A percentile compares a stretch with the other conserved stretches of the same genome.
phyloP scores from a whole-genome alignment of 2,113 vertebrate genomes.

The Cyanistes caeruleus region DNA sequence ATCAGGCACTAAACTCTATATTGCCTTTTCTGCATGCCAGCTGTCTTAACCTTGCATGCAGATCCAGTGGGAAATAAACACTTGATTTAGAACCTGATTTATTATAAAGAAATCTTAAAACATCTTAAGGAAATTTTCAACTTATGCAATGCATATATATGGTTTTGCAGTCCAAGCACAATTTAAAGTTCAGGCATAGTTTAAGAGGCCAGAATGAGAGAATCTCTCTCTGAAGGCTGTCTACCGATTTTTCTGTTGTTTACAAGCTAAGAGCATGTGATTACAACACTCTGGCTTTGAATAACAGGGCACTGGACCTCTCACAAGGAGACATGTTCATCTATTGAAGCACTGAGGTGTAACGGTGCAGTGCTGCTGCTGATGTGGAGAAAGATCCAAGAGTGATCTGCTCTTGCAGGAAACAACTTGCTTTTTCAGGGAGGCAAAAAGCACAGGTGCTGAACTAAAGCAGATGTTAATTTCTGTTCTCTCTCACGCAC shows the following conservation, averaged over 20 bases:
- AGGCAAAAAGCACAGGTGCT: not conserved
- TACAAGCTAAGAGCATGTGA: not conserved
- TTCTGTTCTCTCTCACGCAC: not conserved
- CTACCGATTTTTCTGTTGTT: not conserved
- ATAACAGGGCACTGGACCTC: not conserved
- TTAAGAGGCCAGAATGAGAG: not conserved
- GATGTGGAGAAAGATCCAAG: not conserved
- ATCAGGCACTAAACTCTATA: not conserved
- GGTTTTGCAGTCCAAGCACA: not conserved
- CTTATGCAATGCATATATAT: not conserved
- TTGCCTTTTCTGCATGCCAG: not conserved
- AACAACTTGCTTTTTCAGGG: not conserved
- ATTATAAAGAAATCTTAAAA: not conserved
- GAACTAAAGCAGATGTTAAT: not conserved
- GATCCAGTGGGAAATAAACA: not conserved
- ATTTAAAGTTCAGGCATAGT: not conserved
- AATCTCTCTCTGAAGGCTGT: not conserved
- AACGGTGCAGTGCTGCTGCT: not conserved
- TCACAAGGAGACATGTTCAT: not conserved
- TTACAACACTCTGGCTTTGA: not conserved
- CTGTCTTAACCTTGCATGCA: not conserved
- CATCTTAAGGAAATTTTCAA: not conserved
- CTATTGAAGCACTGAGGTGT: not conserved
- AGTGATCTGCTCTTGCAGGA: not conserved
- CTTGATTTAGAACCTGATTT: not conserved